Evolutionary conservation across 2,113 vertebrate species (phyloP), one percentile per base, ranked within the genome.

Genomic region (Dendropsophus ebraccatus): DNA sequence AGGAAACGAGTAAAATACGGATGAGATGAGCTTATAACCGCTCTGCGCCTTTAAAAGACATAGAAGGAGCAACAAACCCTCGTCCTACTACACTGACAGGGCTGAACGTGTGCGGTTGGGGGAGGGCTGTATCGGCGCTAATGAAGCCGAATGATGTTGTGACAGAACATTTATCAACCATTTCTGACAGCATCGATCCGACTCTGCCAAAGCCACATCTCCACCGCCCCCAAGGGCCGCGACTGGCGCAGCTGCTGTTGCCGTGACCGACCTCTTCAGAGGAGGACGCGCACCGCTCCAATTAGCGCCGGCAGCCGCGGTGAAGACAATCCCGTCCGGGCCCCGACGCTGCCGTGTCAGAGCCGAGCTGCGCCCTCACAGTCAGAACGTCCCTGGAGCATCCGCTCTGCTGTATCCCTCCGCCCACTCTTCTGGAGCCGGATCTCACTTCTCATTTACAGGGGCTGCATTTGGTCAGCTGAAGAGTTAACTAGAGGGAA

Each of bases 381-480:
- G 50, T 81, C 76, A 81, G 3, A 16, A 4, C 58, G 35, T 1
- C 84, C 78, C 37, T 41, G 4, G 5, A 77, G 62, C 67, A 5
- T 2, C 60, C 84, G 37, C 75, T 72, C 77, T 73, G 78, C 87
- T 87, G 25, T 88, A 65, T 81, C 85, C 87, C 45, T 65, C 88
- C 58, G 85, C 87, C 87, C 88, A 88, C 19, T 21, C 49, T 23
- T 16, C 87, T 88, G 82, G 81, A 47, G 75, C 74, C 14, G 77
- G 87, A 30, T 54, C 37, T 79, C 23, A 0, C 28, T 79, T 67
- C 19, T 79, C 32, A 14, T 41, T 19, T 4, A 77, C 41, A 65
- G 74, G 56, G 69, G 69, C 67, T 83, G n/a, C 82, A 56, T 69
- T 56, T 13, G 28, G 35, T 49, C 78, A 14, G 69, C 78, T 69